phyloP scores from a whole-genome alignment of 2,888 invertebrate species.

The Eilema sororculum region DNA sequence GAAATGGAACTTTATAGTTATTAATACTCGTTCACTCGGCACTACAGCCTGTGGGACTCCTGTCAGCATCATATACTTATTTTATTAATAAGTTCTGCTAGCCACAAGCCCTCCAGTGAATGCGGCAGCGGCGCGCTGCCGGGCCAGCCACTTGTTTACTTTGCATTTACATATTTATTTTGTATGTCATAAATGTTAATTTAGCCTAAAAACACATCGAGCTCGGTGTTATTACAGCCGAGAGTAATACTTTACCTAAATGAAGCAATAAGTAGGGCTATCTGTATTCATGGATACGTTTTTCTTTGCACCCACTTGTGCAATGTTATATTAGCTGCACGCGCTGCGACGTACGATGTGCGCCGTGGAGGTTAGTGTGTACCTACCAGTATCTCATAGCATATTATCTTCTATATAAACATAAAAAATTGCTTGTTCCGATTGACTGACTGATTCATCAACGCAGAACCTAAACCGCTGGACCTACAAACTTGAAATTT shows the following conservation, averaged over 20 bases:
- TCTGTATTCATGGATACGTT: conserved; percentile 14
- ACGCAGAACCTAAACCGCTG: too few species aligned
- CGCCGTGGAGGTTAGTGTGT: background rate
- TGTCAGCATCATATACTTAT: too few species aligned
- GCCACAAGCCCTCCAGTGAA: too few species aligned
- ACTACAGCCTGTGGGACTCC: too few species aligned
- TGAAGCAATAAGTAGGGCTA: conserved; percentile 27
- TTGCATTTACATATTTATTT: conserved; percentile 52
- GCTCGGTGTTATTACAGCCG: conserved; percentile 41
- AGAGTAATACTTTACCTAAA: conserved; percentile 24
- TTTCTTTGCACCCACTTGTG: background rate
- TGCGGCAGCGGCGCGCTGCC: background rate
- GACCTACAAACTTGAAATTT: too few species aligned
- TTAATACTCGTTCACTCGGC: too few species aligned
- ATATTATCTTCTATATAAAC: too few species aligned
- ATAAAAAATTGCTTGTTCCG: too few species aligned
- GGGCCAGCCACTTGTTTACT: conserved; percentile 39
- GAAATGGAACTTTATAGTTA: background rate
- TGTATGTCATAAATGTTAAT: conserved; percentile 48
- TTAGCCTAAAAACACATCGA: conserved; percentile 35
- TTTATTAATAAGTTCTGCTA: too few species aligned
- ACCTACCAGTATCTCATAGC: background rate
- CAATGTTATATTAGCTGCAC: background rate
- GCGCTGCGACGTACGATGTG: background rate
- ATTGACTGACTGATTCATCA: too few species aligned